Percentiles rank a stretch among this genome's conserved stretches.
Conservation (phyloP, 2,888 invertebrate species). For the Ennomos fuscantarius region DNA sequence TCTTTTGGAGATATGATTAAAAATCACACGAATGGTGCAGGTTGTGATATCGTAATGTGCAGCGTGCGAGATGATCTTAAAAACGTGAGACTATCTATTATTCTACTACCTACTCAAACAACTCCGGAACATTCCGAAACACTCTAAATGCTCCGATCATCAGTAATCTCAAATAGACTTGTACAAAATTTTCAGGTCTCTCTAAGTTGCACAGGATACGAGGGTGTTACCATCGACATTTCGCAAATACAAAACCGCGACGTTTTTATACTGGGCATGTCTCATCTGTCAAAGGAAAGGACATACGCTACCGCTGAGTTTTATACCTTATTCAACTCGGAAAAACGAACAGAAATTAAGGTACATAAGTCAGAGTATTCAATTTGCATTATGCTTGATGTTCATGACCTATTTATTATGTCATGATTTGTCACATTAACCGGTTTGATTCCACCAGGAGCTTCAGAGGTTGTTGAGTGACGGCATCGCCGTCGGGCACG, state of each 20-base stretch:
- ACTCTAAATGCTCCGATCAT: too few species aligned
- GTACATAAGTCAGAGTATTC: constrained; percentile 39
- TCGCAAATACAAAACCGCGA: constrained; percentile 47
- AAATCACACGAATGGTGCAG: constrained; percentile 37
- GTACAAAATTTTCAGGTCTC: constrained; percentile 41
- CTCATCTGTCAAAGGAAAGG: constrained; percentile 41
- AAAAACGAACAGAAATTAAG: constrained; percentile 42
- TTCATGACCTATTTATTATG: too few species aligned
- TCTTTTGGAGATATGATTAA: constrained; percentile 47
- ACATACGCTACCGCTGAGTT: constrained; percentile 51
- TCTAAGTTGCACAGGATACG: constrained; percentile 39
- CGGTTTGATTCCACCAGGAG: constrained; percentile 40
- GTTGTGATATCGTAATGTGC: constrained; percentile 46
- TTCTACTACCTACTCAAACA: not conserved
- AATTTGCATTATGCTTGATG: too few species aligned
- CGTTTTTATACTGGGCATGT: constrained; percentile 50
- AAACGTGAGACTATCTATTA: constrained; percentile 39
- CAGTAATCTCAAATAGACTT: too few species aligned
- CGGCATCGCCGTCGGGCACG: constrained; percentile 63
- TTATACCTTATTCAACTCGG: constrained; percentile 45
- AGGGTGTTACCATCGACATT: constrained; percentile 51
- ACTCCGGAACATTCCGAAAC: too few species aligned
- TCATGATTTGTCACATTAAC: not conserved
- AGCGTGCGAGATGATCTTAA: constrained; percentile 52
- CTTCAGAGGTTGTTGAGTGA: constrained; percentile 57